Evolutionary conservation across 2,797 vertebrate species (phyloP), one percentile per base, ranked within the genome.

Genomic region (Microchirus variegatus): DNA sequence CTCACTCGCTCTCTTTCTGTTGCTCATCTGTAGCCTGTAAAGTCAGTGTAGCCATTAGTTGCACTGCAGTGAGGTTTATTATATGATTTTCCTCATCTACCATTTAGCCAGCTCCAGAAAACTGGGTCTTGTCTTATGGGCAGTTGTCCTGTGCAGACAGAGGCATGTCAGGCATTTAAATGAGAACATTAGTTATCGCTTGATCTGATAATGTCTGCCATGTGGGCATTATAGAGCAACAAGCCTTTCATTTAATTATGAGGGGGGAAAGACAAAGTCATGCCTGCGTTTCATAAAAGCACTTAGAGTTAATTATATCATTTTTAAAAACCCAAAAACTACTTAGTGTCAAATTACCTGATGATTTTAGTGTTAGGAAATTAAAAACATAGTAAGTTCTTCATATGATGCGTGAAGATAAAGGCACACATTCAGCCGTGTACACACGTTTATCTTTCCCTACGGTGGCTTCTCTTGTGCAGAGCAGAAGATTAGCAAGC

Each of bases 21-120:
- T 52, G 43, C 69, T 55, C 15, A 19, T 68, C 61, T 69, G 17
- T 37, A 70, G 45, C 37, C 65, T 31, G 26, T 31, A 31, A 5
- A 31, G 26, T 31, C 26, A 31, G 26, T 5, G 31, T 5, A 31
- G 5, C 31, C 31, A 31, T 31, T 31, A 31, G 31, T 31, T 76
- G 55, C 53, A 42, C 66, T 22, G 41, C 40, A 42, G 74, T 71
- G 54, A 41, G 8, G 11, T 63, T 60, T 59, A 42, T 79, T 62
- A 59, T 80, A 80, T 59, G 26, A 76, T 76, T 81, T 61, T 31
- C 22, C 22, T 26, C n/a, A n/a, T n/a, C 22, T 17, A 52, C 42
- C 52, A 17, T 59, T 78, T 22, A 35, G 10, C 18, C 50, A 38
- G 62, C 50, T 37, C 22, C 52, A 53, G 10, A 37, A 46, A 16